Conservation (phyloP, 2,888 invertebrate species). For the Eupithecia insigniata region DNA sequence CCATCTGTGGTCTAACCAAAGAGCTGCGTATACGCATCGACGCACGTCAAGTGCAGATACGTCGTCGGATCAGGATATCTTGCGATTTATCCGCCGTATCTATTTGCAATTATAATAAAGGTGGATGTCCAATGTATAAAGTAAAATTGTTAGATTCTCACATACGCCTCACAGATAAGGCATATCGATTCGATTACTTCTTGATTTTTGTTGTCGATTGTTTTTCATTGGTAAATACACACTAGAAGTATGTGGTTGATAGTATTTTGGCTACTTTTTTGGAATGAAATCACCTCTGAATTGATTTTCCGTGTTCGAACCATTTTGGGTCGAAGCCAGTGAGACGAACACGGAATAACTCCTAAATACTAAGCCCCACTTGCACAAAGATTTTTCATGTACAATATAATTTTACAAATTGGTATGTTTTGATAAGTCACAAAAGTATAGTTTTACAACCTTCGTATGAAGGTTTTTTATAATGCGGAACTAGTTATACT, state of each 20-base stretch:
- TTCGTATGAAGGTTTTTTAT: no score
- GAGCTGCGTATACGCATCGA: conserved; percentile 57
- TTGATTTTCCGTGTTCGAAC: no score
- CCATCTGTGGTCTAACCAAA: conserved; percentile 50
- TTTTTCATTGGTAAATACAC: no score
- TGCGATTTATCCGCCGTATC: conserved; percentile 69
- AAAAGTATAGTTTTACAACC: no score
- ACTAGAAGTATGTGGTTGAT: no score
- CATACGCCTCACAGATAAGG: no score
- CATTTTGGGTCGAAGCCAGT: no score
- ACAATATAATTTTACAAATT: neutral
- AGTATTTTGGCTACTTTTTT: no score
- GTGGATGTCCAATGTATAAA: conserved; percentile 37
- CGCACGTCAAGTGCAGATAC: conserved; percentile 50
- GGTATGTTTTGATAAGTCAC: neutral
- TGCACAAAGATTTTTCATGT: neutral
- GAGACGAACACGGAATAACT: no score
- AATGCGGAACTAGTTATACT: neutral
- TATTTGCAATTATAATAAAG: conserved; percentile 76
- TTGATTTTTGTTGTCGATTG: neutral
- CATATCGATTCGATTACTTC: neutral
- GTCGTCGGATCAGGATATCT: conserved; percentile 61
- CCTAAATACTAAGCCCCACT: neutral
- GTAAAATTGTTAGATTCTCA: conserved; percentile 24
- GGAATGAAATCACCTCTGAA: no score